phyloP scores from a whole-genome alignment of 92 coral and sea anemone species.

The Pocillopora meandrina region DNA sequence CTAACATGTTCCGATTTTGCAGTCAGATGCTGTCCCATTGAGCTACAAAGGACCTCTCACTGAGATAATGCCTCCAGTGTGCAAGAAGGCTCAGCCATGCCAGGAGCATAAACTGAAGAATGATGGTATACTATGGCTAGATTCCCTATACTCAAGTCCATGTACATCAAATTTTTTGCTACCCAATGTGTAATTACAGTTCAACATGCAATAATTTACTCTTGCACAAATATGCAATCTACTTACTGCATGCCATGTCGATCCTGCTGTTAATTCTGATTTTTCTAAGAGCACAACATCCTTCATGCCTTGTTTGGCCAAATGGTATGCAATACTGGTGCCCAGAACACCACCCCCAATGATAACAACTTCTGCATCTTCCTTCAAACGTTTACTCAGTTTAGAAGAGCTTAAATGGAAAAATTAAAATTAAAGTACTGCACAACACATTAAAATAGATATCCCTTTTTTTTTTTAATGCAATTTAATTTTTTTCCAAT shows the following conservation, averaged over 20 bases:
- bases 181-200: no score
- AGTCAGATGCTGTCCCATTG: no score
- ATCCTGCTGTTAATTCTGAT: conserved; percentile 96
- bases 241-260: conserved; percentile 99
- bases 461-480: not conserved
- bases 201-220: no score
- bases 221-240: not conserved
- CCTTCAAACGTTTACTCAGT: conserved; percentile 84
- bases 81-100: no score
- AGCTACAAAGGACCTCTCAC: no score
- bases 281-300: conserved; percentile 97
- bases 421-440: not conserved
- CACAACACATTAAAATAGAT: not conserved
- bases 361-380: conserved; percentile 92
- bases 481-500: not conserved
- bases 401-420: conserved; percentile 4
- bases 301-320: conserved; percentile 92
- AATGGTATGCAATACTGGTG: conserved; percentile 89
- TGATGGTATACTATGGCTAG: no score
- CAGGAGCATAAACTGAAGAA: no score
- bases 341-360: conserved; percentile 98
- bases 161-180: no score
- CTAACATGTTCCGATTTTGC: no score
- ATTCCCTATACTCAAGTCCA: no score
- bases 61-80: no score